Conservation (phyloP, 2,797 vertebrate species). For the Sphenodon punctatus region DNA sequence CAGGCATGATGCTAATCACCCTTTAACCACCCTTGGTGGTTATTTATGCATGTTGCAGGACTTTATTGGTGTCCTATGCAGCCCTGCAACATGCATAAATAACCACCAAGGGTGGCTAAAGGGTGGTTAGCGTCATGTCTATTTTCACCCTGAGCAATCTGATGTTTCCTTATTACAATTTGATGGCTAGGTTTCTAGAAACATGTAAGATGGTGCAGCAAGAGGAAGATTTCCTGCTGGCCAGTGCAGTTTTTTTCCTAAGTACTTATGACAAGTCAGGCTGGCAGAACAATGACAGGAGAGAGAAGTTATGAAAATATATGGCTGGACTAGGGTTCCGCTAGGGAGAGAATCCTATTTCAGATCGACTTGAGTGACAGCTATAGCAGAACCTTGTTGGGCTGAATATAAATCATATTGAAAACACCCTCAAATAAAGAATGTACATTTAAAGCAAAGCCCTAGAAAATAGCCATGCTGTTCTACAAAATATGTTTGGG, state of each 20-base stretch:
- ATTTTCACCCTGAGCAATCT: too few species aligned
- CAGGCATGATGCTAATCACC: too few species aligned
- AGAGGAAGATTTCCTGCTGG: not conserved
- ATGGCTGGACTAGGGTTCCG: constrained; percentile 44
- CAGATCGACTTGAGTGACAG: constrained; percentile 67
- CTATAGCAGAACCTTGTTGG: constrained; percentile 51
- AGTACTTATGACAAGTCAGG: constrained; percentile 34
- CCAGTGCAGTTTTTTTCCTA: not conserved
- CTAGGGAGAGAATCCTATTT: constrained; percentile 66
- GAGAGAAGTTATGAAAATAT: constrained; percentile 60
- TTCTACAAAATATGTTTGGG: not conserved
- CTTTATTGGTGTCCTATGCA: too few species aligned
- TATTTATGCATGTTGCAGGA: too few species aligned
- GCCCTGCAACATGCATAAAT: too few species aligned
- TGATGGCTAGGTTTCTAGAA: not conserved
- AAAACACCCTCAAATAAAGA: constrained; percentile 42
- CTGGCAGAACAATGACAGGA: constrained; percentile 46
- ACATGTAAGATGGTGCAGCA: not conserved
- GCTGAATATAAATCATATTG: constrained; percentile 62
- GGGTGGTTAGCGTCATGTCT: too few species aligned
- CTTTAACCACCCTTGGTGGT: too few species aligned
- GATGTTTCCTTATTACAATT: not conserved
- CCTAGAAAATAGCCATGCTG: not conserved
- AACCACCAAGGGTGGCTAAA: too few species aligned
- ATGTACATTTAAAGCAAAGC: constrained; percentile 22